Evolutionary conservation across 30 jellyfish, hydroid and myxozoan species (phyloP).

Genomic region (Aurelia sp.): DNA sequence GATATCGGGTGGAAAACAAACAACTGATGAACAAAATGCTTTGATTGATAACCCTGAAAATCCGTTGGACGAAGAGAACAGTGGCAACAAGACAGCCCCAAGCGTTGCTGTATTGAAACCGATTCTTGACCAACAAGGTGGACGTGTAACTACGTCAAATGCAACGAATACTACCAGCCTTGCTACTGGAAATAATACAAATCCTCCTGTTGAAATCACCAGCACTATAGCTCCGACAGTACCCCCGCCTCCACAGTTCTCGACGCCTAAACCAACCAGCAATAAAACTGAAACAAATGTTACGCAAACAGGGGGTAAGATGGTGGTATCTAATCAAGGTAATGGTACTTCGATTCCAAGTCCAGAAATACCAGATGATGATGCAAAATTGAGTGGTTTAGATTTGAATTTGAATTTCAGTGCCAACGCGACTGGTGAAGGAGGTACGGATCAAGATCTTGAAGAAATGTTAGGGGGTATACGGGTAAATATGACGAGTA

Average conservation of each 20-base stretch:
- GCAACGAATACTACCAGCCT: constrained; percentile 1
- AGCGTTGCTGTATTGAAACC: neutral
- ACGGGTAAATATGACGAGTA: neutral
- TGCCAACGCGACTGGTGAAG: constrained; percentile 25
- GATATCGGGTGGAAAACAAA: neutral
- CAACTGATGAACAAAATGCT: constrained; percentile 33
- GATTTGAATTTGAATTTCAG: constrained; percentile 2
- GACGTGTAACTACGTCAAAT: neutral
- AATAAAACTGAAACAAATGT: constrained; percentile 3
- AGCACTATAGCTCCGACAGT: constrained; percentile 60
- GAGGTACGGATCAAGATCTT: neutral
- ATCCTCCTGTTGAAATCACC: neutral
- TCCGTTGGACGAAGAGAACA: constrained; percentile 37
- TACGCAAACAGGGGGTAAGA: neutral
- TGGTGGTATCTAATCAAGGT: neutral
- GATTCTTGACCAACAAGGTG: neutral
- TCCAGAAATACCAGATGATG: constrained; percentile 72
- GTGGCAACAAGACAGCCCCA: neutral
- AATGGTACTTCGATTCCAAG: constrained; percentile 18
- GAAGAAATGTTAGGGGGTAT: neutral
- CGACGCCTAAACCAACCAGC: constrained; percentile 21
- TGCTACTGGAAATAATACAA: neutral
- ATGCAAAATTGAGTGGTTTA: neutral
- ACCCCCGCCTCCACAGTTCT: constrained; percentile 62
- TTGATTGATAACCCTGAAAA: constrained; percentile 62